Base-by-base conservation (phyloP, 2,113 vertebrate species). In the Felis catus region DNA sequence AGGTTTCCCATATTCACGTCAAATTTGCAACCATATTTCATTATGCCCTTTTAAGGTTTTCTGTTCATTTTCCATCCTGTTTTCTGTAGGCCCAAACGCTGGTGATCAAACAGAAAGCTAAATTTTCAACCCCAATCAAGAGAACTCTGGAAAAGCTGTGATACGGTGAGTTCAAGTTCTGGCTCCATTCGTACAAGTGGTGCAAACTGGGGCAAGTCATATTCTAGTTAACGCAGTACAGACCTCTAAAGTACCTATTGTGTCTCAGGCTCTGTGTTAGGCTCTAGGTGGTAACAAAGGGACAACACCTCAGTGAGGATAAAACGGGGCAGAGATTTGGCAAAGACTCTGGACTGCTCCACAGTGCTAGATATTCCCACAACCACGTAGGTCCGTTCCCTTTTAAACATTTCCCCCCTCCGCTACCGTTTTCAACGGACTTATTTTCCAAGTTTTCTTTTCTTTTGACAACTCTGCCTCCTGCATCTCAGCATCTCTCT, bases 21-120 rank as follows among this genome's bases (percentile, higher is more conserved):
- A 51, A 45, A 7, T 91, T 97, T 83, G 91, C 45, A 93, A 80
- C 48, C 21, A 23, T 48, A 45, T 27, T 82, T 89, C 63, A 88
- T 48, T 85, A 82, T 23, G 86, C 15, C 21, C 70, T 73, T 80
- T 89, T 82, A 96, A 94, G 66, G 29, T 15, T 87, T 93, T 83
- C 61, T 86, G 66, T 95, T 87, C n/a, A 86, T 74, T 87, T 76
- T 89, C 15, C 33, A 65, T 58, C 9, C 7, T 45, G 21, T 61
- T 33, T 41, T 71, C 51, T 68, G 29, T 0, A 80, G 39, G 36
- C 36, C 41, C 58, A 36, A 80, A 94, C 15, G 91, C 58, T 63
- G 48, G 33, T 45, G 48, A 78, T 27, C n/a, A 94, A 91, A 79
- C 81, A 85, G 39, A 96, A 95, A 65, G 33, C 25, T 68, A 91